Evolutionary conservation across 2,797 vertebrate genomes (phyloP), one percentile per base, ranked within the genome.

Genomic region (Tinamus major): DNA sequence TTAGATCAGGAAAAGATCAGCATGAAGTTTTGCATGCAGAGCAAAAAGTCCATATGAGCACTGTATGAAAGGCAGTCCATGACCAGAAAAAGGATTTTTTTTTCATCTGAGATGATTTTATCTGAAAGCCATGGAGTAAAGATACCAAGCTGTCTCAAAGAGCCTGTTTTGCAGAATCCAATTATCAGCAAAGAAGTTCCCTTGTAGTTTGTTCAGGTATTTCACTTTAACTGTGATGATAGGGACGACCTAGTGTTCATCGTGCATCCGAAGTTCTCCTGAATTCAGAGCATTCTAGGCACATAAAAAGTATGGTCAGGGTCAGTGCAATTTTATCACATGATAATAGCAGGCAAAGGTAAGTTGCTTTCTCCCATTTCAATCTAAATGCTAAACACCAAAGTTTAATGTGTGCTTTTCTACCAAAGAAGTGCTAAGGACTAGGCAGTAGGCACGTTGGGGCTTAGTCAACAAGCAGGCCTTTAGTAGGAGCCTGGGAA

Each of bases 381-480:
- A 89, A 90, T 92, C 90, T 95, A 96, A 94, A 95, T 95, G 93
- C 85, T 95, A 95, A 83, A 72, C 72, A 63, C 87, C 82, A 69
- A 79, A 92, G 93, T 91, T 84, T 77, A 81, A 62, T 49, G 29
- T 59, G 31, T 37, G 6, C 26, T 77, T 55, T 79, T 85, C 68
- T 61, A 3, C 29, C 1, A 1, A 88, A 79, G 67, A 81, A 48
- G 29, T 80, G 37, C 91, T 76, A 80, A 41, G 69, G 49, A 59
- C 23, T 62, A 61, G 37, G 55, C 0, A 86, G 62, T 49, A 68
- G 68, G 69, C 27, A 13, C 1, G 1, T 39, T 87, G 67, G 53
- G 29, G 13, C 27, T 72, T 31, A 42, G 46, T 74, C 72, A 78
- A 61, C 55, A 87, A 63, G 53, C 53, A 79, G 33, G 39, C 53